phyloP scores from a whole-genome alignment of 2,888 invertebrate genomes.

The Isoperla grammatica region DNA sequence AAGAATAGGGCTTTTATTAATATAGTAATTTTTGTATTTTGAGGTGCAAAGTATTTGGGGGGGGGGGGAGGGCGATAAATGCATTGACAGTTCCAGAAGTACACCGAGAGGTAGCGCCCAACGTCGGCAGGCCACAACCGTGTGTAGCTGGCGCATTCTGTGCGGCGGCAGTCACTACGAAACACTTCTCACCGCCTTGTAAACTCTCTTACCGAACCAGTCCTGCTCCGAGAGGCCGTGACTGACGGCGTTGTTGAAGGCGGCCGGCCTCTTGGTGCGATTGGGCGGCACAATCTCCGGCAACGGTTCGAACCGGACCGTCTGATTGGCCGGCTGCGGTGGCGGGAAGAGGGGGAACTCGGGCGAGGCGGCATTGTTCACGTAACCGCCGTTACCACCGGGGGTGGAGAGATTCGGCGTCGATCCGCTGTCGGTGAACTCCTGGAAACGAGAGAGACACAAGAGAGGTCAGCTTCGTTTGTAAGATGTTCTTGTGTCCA shows the following conservation, averaged over 20 bases:
- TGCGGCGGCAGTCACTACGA: too few species aligned
- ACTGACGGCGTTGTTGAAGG: constrained; percentile 40
- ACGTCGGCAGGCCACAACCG: too few species aligned
- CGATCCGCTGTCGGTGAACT: constrained; percentile 41
- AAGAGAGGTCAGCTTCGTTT: too few species aligned
- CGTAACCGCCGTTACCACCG: constrained; percentile 15
- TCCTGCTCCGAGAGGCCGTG: constrained; percentile 41
- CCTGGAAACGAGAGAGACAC: constrained; percentile 28
- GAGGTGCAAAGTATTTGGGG: too few species aligned
- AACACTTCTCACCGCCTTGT: too few species aligned
- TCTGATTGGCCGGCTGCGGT: constrained; percentile 1
- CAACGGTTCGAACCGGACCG: constrained; percentile 34
- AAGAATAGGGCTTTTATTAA: too few species aligned
- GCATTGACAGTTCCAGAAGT: too few species aligned
- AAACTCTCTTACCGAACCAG: constrained; percentile 45
- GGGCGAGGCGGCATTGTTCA: constrained; percentile 28
- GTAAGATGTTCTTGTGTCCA: too few species aligned
- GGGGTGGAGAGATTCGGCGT: constrained; percentile 35
- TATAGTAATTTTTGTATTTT: too few species aligned
- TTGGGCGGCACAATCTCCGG: constrained; percentile 27
- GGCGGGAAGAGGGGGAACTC: constrained; percentile 46
- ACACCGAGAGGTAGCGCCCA: too few species aligned
- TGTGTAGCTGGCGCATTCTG: too few species aligned
- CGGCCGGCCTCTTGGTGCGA: constrained; percentile 20
- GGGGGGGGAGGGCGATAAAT: too few species aligned